Conservation (phyloP, 2,797 vertebrate genomes). For the Menidia menidia region DNA sequence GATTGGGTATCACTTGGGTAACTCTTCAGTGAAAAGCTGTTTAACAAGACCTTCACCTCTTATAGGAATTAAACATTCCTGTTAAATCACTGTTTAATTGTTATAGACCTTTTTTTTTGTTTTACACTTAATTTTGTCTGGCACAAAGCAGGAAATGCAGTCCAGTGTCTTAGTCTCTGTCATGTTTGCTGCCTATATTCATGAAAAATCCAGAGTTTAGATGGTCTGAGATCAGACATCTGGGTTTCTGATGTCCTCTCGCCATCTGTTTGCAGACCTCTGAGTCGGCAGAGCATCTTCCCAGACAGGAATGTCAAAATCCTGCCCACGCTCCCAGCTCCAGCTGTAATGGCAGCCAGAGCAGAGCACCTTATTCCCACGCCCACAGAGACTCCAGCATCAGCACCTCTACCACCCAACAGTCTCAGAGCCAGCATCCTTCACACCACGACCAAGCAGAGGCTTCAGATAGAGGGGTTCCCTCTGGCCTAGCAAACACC, state of each 20-base stretch:
- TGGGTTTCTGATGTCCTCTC: conserved; percentile 16
- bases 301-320: conserved; percentile 55
- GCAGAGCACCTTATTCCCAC: conserved; percentile 57
- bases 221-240: neutral
- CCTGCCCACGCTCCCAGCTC: conserved; percentile 44
- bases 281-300: conserved; percentile 69
- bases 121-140: too few species aligned
- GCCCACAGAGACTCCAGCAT: conserved; percentile 43
- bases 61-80: too few species aligned
- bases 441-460: conserved; percentile 28
- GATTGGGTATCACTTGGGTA: too few species aligned
- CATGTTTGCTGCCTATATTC: neutral
- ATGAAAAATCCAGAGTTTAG: neutral
- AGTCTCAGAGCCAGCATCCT: conserved; percentile 42
- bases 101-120: too few species aligned
- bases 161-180: neutral
- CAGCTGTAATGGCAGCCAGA: conserved; percentile 54
- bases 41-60: too few species aligned
- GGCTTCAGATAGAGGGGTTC: conserved; percentile 57
- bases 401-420: conserved; percentile 46
- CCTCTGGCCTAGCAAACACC: conserved; percentile 82
- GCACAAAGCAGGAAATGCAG: too few species aligned
- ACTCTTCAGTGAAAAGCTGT: too few species aligned
- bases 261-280: conserved; percentile 66
- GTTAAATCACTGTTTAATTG: too few species aligned